Evolutionary conservation across 92 coral and sea anemone species (phyloP).

Genomic region (Siderastrea siderea): DNA sequence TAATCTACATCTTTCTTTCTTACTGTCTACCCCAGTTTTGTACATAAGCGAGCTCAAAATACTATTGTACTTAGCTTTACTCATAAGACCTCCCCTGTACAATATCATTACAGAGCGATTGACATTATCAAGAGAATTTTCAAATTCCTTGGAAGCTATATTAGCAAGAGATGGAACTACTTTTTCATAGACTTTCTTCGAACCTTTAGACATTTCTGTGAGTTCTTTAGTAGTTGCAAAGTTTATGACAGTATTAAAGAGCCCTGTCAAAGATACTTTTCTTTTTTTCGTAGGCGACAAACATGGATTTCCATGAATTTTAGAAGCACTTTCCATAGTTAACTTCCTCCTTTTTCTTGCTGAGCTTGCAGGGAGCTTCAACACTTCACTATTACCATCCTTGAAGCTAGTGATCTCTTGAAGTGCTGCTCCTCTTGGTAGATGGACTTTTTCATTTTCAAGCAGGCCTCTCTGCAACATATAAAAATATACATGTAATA

Average conservation of each 20-base stretch:
- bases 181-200: slow-evolving; percentile 52
- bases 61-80: slow-evolving; percentile 77
- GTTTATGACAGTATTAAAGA: slow-evolving; percentile 73
- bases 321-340: slow-evolving; percentile 77
- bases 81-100: slow-evolving; percentile 81
- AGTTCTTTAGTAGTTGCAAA: slow-evolving; percentile 62
- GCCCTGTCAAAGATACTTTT: slow-evolving; percentile 76
- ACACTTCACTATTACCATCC: slow-evolving; percentile 78
- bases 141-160: slow-evolving; percentile 64
- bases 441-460: slow-evolving; percentile 54
- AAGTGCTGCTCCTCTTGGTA: slow-evolving; percentile 53
- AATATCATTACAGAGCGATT: slow-evolving; percentile 79
- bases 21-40: slow-evolving; percentile 51
- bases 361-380: slow-evolving; percentile 77
- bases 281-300: slow-evolving; percentile 73
- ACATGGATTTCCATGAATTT: slow-evolving; percentile 74
- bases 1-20: slow-evolving; percentile 58
- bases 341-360: slow-evolving; percentile 70
- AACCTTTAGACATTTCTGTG: slow-evolving; percentile 69
- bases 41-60: slow-evolving; percentile 72
- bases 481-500: too few relatives aligned
- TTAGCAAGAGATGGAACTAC: slow-evolving; percentile 74
- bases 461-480: too few relatives aligned
- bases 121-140: slow-evolving; percentile 66
- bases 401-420: slow-evolving; percentile 55